Evolutionary conservation across 2,113 vertebrate genomes (phyloP).

Genomic region (Prolemur simus): DNA sequence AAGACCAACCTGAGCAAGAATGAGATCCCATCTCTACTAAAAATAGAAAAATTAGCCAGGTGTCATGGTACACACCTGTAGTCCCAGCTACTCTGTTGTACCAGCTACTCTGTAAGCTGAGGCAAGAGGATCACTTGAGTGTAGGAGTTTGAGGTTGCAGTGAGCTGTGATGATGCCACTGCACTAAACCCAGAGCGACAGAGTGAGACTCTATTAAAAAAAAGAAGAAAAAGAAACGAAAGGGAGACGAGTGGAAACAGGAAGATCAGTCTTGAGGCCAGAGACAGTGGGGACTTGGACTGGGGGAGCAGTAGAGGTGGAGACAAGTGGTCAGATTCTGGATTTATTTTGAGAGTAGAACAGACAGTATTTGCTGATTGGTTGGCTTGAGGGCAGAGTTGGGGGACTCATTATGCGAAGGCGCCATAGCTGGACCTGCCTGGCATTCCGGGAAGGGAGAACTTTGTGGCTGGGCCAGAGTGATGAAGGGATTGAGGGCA

Average conservation of each 20-base stretch:
- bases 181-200: too few relatives aligned
- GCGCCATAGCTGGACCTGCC: not conserved
- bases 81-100: too few relatives aligned
- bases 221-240: not conserved
- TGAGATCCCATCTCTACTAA: too few relatives aligned
- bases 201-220: too few relatives aligned
- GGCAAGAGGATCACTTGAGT: too few relatives aligned
- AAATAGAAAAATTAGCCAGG: too few relatives aligned
- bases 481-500: too few relatives aligned
- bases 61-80: accelerated
- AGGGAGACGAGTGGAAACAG: not conserved
- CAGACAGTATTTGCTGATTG: not conserved
- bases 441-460: not conserved
- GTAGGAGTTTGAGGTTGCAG: too few relatives aligned
- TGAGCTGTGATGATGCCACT: too few relatives aligned
- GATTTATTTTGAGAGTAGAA: not conserved
- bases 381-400: not conserved
- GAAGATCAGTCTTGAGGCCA: not conserved
- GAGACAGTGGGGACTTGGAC: not conserved
- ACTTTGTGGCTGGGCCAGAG: not conserved
- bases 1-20: too few relatives aligned
- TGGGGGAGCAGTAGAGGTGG: not conserved
- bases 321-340: not conserved
- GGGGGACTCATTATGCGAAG: not conserved
- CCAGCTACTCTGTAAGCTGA: too few relatives aligned